A percentile compares a stretch with the other conserved stretches of the same genome.
phyloP scores from a whole-genome alignment of 2,888 invertebrate species.

The Tetramorium bicarinatum region DNA sequence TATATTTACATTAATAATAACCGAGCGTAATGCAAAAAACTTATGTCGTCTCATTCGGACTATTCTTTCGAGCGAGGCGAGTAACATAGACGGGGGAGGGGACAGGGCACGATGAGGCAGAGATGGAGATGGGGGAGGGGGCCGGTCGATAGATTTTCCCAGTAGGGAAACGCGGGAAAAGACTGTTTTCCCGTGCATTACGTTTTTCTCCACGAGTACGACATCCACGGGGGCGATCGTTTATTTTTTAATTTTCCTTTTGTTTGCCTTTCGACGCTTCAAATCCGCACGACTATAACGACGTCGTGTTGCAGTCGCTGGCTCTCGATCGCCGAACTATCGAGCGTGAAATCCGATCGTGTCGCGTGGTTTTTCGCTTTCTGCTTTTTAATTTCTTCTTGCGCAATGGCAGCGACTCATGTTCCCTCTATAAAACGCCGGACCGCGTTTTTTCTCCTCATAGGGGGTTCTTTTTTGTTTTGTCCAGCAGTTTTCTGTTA shows the following conservation, averaged over 20 bases:
- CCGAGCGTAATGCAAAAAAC: conserved; percentile 56
- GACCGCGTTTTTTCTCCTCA: conserved; percentile 27
- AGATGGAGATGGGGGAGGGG: not conserved
- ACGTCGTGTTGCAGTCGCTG: conserved; percentile 52
- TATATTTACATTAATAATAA: conserved; percentile 58
- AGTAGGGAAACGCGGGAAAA: conserved; percentile 49
- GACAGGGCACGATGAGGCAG: too few relatives aligned
- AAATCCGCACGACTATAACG: conserved; percentile 55
- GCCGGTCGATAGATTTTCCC: conserved; percentile 47
- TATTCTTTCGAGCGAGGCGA: conserved; percentile 39
- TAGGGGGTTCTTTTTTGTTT: conserved; percentile 15
- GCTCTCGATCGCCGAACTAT: conserved; percentile 56
- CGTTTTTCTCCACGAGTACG: conserved; percentile 43
- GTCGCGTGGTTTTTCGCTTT: conserved; percentile 57
- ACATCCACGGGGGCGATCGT: conserved; percentile 42
- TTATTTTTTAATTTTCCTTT: conserved; percentile 58
- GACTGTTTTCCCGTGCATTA: conserved; percentile 56
- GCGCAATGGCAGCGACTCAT: conserved; percentile 19
- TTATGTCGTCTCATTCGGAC: conserved; percentile 57
- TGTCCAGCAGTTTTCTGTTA: conserved; percentile 37
- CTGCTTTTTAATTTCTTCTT: conserved; percentile 56
- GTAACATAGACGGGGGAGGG: not conserved
- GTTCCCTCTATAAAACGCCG: conserved; percentile 37
- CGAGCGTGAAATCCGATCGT: conserved; percentile 58
- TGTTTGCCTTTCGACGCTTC: conserved; percentile 57